Evolutionary conservation across 2,888 invertebrate species (phyloP), one percentile per base, ranked within the genome.

Genomic region (Zygogramma bicolorata): DNA sequence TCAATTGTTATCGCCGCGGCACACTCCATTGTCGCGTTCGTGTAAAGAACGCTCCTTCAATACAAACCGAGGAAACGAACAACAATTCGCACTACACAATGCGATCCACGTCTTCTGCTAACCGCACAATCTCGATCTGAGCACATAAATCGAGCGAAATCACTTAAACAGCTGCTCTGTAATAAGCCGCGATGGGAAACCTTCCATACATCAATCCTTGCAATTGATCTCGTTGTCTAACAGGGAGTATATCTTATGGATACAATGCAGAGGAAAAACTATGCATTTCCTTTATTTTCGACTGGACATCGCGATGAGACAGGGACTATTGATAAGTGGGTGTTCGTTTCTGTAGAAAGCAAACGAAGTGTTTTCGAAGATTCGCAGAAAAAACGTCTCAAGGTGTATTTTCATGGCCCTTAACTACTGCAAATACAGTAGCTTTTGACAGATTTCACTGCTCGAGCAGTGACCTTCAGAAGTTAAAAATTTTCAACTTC

Each of bases 141-240:
- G 69, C 66, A 65, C 77, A 76, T 77, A 78, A 78, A 77, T 77
- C 74, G 69, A 75, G 40, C 70, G 71, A 75, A 80, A 78, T 77
- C 77, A 77, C 78, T 77, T 77, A 76, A 79, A 77, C 80, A 80
- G 78, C 76, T 77, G 78, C 77, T 77, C 77, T 69, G 75, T 77
- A 77, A 77, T 77, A 77, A 75, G 77, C 73, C 70, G 68, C 76
- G 70, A 70, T 74, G 65, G 72, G 75, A 71, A 73, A 73, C 74
- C 74, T 75, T 65, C 75, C 75, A 76, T 75, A 77, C 75, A 77
- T 77, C 77, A 77, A 73, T 77, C 77, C 77, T 62, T 68, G 58
- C 73, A 73, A 79, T 79, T 75, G 79, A 77, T 77, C 75, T 70
- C 74, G 77, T 77, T 77, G 79, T 77, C 75, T 79, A 73, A 63